Evolutionary conservation across 2,113 vertebrate species (phyloP).

Genomic region (Petrocephalus microphthalmus): DNA sequence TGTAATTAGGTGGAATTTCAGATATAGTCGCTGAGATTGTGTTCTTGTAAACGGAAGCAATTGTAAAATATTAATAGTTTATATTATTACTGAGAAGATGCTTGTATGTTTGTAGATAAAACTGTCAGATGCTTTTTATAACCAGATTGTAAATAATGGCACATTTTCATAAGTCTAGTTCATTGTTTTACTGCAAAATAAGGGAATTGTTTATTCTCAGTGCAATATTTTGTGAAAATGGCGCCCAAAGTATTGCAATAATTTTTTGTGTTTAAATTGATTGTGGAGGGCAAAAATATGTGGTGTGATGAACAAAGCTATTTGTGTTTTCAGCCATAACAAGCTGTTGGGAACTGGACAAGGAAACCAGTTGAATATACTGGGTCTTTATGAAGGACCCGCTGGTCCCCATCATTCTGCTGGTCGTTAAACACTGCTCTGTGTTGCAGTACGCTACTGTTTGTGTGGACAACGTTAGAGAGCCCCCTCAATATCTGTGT

Average conservation of each 20-base stretch:
- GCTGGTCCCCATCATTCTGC: background rate
- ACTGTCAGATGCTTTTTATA: slow-evolving; percentile 2
- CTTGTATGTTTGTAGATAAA: slow-evolving; percentile 12
- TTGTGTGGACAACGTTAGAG: background rate
- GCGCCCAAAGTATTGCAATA: background rate
- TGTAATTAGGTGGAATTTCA: slow-evolving; percentile 1
- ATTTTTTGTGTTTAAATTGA: background rate
- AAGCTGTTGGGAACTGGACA: background rate
- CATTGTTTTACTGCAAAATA: background rate
- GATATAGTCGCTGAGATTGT: background rate
- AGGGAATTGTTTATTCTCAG: background rate
- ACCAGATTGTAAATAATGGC: slow-evolving; percentile 2
- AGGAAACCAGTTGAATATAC: background rate
- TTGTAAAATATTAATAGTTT: slow-evolving; percentile 18
- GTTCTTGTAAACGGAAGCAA: background rate
- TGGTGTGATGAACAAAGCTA: background rate
- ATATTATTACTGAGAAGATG: slow-evolving; percentile 7
- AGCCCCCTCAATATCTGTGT: background rate
- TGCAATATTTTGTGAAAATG: background rate
- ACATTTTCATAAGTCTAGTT: background rate
- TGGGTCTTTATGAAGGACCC: background rate
- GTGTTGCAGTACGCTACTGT: background rate
- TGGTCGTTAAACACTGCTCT: background rate
- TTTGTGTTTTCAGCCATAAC: background rate
- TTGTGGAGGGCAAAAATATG: background rate